A percentile compares a stretch with the other conserved stretches of the same genome.
Evolutionary conservation across 2,113 vertebrate genomes (phyloP).

Genomic region (Crotalus horridus): DNA sequence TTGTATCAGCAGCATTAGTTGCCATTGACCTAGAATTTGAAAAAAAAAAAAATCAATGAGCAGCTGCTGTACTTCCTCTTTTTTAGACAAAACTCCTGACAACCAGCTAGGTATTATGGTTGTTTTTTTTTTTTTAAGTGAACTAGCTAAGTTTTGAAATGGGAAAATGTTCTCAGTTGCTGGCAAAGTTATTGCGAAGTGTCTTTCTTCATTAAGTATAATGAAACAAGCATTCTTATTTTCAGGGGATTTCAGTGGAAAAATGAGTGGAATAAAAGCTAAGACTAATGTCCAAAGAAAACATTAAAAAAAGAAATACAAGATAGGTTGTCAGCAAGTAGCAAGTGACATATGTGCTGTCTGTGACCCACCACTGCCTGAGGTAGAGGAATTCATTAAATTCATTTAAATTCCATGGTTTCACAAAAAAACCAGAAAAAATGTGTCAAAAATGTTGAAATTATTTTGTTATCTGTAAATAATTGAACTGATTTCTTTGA

Average conservation of each 20-base stretch:
- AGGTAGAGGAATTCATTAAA: not conserved
- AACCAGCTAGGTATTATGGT: not conserved
- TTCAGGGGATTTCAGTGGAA: not conserved
- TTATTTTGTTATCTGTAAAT: conserved; percentile 1
- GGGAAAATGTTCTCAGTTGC: not conserved
- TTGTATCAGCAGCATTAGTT: not conserved
- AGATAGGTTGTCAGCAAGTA: not conserved
- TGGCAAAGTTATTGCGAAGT: not conserved
- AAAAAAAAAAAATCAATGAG: not conserved
- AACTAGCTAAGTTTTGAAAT: not conserved
- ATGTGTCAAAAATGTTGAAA: not conserved
- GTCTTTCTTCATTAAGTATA: not conserved
- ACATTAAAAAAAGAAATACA: not conserved
- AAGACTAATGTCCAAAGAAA: not conserved
- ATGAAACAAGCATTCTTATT: not conserved
- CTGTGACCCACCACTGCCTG: not conserved
- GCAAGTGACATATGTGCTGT: not conserved
- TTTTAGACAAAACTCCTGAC: not conserved
- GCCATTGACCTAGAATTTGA: not conserved
- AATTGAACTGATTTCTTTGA: not conserved
- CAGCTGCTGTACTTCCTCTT: not conserved
- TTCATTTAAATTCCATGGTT: not conserved
- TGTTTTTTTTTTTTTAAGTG: not conserved
- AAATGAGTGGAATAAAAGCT: not conserved
- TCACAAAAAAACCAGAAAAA: not conserved